Evolutionary conservation across 1,140 invertebrate species (phyloP), one percentile per base, ranked within the genome.

Genomic region (Maconellicoccus hirsutus): DNA sequence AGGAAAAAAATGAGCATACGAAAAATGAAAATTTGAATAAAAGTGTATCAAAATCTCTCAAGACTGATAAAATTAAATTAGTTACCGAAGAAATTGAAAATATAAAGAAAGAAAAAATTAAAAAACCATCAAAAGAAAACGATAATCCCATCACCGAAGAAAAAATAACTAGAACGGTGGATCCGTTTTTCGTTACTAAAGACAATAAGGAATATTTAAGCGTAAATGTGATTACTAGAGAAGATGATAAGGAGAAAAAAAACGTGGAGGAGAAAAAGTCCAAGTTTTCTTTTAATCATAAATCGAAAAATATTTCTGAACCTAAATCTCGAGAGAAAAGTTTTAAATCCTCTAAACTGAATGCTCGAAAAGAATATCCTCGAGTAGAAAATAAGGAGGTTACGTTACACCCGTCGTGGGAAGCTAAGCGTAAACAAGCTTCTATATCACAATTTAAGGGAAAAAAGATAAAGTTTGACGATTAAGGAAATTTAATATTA

Each of bases 181-280:
- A 85, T 80, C 82, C 83, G 29, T 85, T 85, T 72, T 85, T 85
- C 73, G 80, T 84, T 12, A 85, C 83, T 12, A 78, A 82, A 59
- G 80, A 80, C 19, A 83, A 83, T 0, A 80, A 84, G 69, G 82
- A 81, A 72, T 85, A 85, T 74, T 76, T 84, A 26, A 75, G 83
- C 83, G 14, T 77, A 82, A 77, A 82, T 12, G 82, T 80, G 33
- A 80, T 84, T 25, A 23, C 59, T 38, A 25, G n/a, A n/a, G n/a
- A n/a, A n/a, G n/a, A n/a, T n/a, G 26, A 33, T 33, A 29, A 71
- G n/a, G 52, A 61, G 59, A 42, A 16, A 72, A 59, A 25, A 19
- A 25, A 23, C 16, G 19, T 14, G 16, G 21, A 29, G 19, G 14
- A 22, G 71, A 66, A 10, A 52, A 61, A 23, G 8, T 59, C 23